Base-by-base conservation (phyloP, 2,888 invertebrate genomes). In the Nebria brevicollis region DNA sequence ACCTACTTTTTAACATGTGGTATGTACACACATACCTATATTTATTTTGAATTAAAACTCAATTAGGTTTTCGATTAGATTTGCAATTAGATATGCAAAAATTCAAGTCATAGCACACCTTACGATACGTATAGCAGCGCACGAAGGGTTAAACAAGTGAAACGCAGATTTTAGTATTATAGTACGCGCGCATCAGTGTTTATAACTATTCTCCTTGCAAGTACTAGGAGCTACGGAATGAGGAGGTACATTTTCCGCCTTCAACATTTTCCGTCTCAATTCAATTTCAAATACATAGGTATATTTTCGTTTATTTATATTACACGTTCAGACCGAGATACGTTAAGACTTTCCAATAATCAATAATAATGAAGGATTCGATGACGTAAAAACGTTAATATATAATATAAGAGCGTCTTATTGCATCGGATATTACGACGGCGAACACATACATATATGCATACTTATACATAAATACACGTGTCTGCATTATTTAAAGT, bases 401-500 rank as follows among this genome's bases (percentile, higher is more conserved):
- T 26, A 66, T 65, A 65, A 65, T 65, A 34, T n/a, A n/a, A 41
- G 70, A 68, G 66, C 25, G 25, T 70, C 70, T 68, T 70, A 42
- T 70, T 68, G 70, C 77, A 43, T 20, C 77, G 77, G 77, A 77
- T 77, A 77, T 77, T 77, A 70, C 68, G 15, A 77, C 66, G 13
- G 72, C 77, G 10, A 64, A 65, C 1, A 64, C 25, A 75, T 64
- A 34, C 34, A 34, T 34, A 34, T 34, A 34, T 34, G 34, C 34
- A 34, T 34, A 34, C 34, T 1, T 34, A 34, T 5, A 4, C 34
- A 65, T 76, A 68, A 20, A 26, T 76, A 77, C 72, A 77, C 65
- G 64, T 43, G 72, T 34, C 15, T 72, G 72, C 73, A 77, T 77
- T 72, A 77, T 77, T 77, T 77, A 72, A 79, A 66, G 74, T 74